Conservation (phyloP, 2,797 vertebrate species). For the Coregonus sp. region DNA sequence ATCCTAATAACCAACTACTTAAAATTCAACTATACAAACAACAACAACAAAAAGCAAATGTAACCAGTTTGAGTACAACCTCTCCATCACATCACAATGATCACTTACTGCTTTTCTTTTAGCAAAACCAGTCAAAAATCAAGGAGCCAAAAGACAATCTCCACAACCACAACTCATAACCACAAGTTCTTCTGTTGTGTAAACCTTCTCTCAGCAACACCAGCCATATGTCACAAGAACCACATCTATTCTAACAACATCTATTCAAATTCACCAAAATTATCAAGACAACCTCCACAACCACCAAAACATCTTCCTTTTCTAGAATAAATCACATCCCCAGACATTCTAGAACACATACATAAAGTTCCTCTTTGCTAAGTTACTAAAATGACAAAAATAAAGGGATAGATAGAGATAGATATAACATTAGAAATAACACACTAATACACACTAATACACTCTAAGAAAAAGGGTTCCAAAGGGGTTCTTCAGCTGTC, state of each 20-base stretch:
- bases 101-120: too few relatives aligned
- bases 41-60: neutral
- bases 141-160: too few relatives aligned
- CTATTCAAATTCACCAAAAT: neutral
- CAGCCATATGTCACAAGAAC: neutral
- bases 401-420: too few relatives aligned
- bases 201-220: neutral
- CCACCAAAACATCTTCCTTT: neutral
- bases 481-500: too few relatives aligned
- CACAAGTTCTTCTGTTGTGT: neutral
- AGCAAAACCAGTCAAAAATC: too few relatives aligned
- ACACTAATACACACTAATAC: neutral
- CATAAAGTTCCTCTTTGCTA: too few relatives aligned
- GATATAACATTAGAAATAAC: neutral
- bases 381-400: too few relatives aligned
- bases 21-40: neutral
- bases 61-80: neutral
- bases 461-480: too few relatives aligned
- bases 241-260: neutral
- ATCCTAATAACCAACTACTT: neutral
- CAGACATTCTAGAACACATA: too few relatives aligned
- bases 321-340: too few relatives aligned
- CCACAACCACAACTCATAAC: neutral
- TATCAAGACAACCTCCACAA: neutral
- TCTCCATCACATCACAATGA: neutral